phyloP scores from a whole-genome alignment of 2,797 vertebrate species.

The Melanotaenia trifasciata region DNA sequence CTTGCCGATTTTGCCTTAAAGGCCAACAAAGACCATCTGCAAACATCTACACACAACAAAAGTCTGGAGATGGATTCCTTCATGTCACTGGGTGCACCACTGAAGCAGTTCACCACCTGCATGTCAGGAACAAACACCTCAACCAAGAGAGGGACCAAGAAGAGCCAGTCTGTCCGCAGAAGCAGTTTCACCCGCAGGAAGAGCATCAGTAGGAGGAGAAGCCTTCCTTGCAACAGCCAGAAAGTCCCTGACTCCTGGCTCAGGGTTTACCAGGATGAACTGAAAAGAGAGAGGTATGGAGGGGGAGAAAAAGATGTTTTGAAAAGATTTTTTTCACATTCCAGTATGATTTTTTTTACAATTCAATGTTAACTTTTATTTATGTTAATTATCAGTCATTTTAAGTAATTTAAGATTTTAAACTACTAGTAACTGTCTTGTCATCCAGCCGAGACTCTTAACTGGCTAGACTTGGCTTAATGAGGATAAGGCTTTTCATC shows the following conservation, averaged over 20 bases:
- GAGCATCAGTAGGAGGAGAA: constrained; percentile 73
- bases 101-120: constrained; percentile 81
- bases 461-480: constrained; percentile 43
- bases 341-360: background rate
- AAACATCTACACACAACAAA: background rate
- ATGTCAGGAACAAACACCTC: constrained; percentile 60
- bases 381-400: background rate
- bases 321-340: background rate
- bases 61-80: constrained; percentile 75
- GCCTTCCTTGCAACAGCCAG: constrained; percentile 75
- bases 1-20: background rate
- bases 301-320: too few relatives aligned
- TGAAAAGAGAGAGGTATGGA: constrained; percentile 81
- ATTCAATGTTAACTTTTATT: background rate
- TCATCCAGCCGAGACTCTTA: constrained; percentile 23
- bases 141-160: constrained; percentile 46
- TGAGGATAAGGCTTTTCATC: constrained; percentile 51
- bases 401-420: background rate
- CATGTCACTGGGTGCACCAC: constrained; percentile 76
- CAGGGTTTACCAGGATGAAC: constrained; percentile 79
- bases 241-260: constrained; percentile 83
- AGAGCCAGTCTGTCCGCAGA: constrained; percentile 69
- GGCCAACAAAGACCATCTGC: background rate
- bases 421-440: background rate
- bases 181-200: constrained; percentile 74